These are phyloP conservation scores for Dioctria linearis DNA, from an alignment of 2,888 invertebrate species.

Conservation along the genomic window DNA sequence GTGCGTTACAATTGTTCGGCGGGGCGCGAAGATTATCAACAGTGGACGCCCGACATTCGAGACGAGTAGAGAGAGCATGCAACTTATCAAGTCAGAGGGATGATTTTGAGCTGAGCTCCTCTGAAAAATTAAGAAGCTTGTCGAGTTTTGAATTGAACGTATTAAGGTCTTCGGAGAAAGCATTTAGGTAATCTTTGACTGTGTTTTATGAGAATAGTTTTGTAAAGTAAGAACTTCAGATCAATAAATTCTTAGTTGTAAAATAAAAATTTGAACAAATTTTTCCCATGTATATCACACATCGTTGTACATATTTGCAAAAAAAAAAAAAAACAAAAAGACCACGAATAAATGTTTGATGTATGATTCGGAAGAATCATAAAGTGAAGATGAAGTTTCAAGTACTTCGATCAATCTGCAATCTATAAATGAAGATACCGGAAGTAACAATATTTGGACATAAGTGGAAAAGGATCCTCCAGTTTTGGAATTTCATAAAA, in stretches of 20 bases:
- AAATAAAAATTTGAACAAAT: constrained; percentile 45
- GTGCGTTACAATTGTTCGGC: no score
- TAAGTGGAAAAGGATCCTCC: constrained; percentile 3
- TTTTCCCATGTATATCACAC: constrained; percentile 20
- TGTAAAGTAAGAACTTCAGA: constrained; percentile 30
- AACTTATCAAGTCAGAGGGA: no score
- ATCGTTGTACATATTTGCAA: constrained; percentile 41
- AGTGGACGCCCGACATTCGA: no score
- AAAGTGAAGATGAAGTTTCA: constrained; percentile 3
- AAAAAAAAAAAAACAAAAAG: constrained; percentile 20
- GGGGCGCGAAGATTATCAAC: no score
- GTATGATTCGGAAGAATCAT: constrained; percentile 1
- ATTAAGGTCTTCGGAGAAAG: no score
- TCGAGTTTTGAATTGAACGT: no score
- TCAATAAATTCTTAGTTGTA: constrained; percentile 39
- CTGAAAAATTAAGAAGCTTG: no score
- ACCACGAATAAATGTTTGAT: constrained; percentile 9
- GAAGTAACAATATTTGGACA: not conserved
- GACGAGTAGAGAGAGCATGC: no score
- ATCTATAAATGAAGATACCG: constrained; percentile 10
- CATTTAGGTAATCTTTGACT: no score
- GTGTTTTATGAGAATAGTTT: constrained; percentile 41
- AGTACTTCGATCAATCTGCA: not conserved
- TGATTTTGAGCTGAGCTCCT: no score
- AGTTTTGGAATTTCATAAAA: not conserved